Conservation (phyloP, 2,113 vertebrate genomes). For the Thalassoma bifasciatum region DNA sequence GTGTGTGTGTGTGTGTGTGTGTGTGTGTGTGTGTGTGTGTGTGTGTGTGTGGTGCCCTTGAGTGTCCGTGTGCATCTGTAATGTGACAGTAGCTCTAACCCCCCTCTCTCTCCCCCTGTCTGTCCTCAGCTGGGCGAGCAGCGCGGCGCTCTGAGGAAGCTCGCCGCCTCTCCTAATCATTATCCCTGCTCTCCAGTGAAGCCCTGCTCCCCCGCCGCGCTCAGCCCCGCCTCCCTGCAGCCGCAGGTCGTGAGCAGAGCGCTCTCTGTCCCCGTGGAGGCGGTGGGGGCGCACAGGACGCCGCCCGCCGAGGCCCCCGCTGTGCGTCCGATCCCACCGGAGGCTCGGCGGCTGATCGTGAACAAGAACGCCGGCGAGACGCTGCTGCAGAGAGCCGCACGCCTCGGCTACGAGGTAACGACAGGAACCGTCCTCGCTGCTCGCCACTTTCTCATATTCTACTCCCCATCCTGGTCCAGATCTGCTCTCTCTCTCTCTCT, state of each 20-base stretch:
- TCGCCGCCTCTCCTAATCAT: too few species aligned
- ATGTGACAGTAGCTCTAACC: too few species aligned
- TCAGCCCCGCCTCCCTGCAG: constrained; percentile 76
- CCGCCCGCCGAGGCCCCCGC: constrained; percentile 66
- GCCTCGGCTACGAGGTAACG: constrained; percentile 97
- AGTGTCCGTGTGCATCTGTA: too few species aligned
- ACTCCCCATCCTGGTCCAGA: constrained; percentile 99
- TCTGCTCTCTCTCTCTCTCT: constrained; percentile 93
- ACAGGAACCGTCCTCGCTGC: constrained; percentile 96
- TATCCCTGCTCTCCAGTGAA: constrained; percentile 78
- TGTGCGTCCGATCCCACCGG: constrained; percentile 88
- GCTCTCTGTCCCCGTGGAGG: constrained; percentile 53
- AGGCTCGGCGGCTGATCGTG: constrained; percentile 94
- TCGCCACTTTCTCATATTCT: constrained; percentile 93
- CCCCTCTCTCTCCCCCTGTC: too few species aligned
- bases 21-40: too few species aligned
- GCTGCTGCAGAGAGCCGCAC: constrained; percentile 92
- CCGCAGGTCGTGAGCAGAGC: constrained; percentile 78
- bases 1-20: too few species aligned
- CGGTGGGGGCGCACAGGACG: constrained; percentile 47
- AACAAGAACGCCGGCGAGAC: constrained; percentile 99
- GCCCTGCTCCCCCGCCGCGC: constrained; percentile 75
- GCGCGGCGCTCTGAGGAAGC: too few species aligned
- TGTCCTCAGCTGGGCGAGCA: too few species aligned
- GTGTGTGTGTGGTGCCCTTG: too few species aligned